These are phyloP conservation scores for Spialia ferax DNA, from an alignment of 2,888 invertebrate species.

Conservation along the genomic window DNA sequence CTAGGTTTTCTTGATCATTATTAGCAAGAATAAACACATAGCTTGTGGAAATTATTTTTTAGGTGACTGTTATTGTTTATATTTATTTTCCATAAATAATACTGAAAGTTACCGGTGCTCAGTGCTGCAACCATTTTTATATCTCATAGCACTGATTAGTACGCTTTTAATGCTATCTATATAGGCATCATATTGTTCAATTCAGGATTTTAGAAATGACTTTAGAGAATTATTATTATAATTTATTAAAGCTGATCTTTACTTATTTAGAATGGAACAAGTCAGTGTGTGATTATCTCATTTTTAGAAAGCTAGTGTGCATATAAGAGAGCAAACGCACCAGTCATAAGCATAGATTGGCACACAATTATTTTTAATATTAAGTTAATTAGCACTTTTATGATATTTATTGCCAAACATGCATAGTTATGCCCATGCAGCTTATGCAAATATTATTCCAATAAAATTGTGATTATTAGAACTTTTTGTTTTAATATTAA, in stretches of 20 bases:
- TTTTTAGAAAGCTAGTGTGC: slow-evolving; percentile 9
- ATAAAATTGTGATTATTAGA: slow-evolving; percentile 83
- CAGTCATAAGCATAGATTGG: slow-evolving; percentile 76
- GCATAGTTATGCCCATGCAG: slow-evolving; percentile 77
- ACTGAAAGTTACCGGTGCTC: not conserved
- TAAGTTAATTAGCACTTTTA: slow-evolving; percentile 79
- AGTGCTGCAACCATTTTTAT: not conserved
- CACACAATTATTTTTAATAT: slow-evolving; percentile 68
- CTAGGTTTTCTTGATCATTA: slow-evolving; percentile 76
- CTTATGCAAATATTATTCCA: slow-evolving; percentile 81
- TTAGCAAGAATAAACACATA: slow-evolving; percentile 74
- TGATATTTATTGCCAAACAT: slow-evolving; percentile 77
- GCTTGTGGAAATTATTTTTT: slow-evolving; percentile 41
- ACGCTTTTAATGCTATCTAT: not conserved
- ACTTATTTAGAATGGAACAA: slow-evolving; percentile 16
- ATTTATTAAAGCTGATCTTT: not conserved
- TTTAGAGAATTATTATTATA: not conserved
- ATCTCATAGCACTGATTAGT: not conserved
- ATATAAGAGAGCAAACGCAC: slow-evolving; percentile 68
- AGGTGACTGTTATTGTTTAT: not conserved
- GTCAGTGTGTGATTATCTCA: slow-evolving; percentile 16
- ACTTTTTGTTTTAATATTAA: slow-evolving; percentile 53
- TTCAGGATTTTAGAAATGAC: not conserved
- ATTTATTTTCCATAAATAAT: not conserved
- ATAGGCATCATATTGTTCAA: not conserved